Percentiles rank a stretch among this genome's conserved stretches.
These are phyloP conservation scores for Ecliptopera silaceata DNA, from an alignment of 2,888 invertebrate species.

Conservation along the genomic window DNA sequence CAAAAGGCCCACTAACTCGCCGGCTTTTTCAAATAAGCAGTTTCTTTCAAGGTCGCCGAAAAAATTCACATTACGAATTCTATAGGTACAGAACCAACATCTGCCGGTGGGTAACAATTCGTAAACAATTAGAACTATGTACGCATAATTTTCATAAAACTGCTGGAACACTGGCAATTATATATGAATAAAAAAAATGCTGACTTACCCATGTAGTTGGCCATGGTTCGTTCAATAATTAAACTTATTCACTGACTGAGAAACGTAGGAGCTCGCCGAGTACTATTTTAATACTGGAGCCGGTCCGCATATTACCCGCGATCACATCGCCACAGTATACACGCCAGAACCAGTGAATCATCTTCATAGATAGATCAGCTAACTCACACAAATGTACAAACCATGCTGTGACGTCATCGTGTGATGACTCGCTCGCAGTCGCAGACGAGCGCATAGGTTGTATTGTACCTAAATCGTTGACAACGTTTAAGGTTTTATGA, in stretches of 20 bases:
- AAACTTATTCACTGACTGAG: constrained; percentile 47
- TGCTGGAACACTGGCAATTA: too few species aligned
- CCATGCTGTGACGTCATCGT: too few species aligned
- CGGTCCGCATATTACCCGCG: constrained; percentile 33
- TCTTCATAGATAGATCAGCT: constrained; percentile 4
- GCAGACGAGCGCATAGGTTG: too few species aligned
- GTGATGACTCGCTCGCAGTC: too few species aligned
- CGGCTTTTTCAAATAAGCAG: constrained; percentile 45
- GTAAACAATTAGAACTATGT: neutral
- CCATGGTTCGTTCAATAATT: constrained; percentile 54
- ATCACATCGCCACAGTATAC: constrained; percentile 32
- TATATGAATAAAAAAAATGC: constrained; percentile 10
- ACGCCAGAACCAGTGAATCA: constrained; percentile 14
- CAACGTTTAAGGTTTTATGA: neutral
- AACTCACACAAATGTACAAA: neutral
- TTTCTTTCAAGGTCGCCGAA: constrained; percentile 15
- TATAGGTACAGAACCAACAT: constrained; percentile 1
- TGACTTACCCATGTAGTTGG: constrained; percentile 74
- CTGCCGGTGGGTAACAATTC: neutral
- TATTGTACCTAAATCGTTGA: too few species aligned
- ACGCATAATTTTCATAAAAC: too few species aligned
- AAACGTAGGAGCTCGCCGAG: constrained; percentile 51
- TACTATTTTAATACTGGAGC: constrained; percentile 61
- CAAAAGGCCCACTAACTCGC: constrained; percentile 52
- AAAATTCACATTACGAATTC: neutral